Percentiles rank a stretch among this genome's conserved stretches.
phyloP scores from a whole-genome alignment of 2,113 vertebrate species.

The Otus sunia region DNA sequence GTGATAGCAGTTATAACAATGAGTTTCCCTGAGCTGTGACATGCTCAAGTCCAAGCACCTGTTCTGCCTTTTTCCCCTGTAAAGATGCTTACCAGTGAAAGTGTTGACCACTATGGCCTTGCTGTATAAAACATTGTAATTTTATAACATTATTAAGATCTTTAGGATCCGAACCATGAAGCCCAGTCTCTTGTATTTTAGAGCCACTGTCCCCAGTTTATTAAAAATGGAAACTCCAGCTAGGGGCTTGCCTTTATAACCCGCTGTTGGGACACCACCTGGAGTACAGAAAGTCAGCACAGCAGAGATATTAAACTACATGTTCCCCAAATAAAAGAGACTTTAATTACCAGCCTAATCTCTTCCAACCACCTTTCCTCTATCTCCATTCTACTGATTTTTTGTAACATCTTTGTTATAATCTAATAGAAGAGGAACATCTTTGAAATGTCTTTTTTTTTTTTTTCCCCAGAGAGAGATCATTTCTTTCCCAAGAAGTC shows the following conservation, averaged over 20 bases:
- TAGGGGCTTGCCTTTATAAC: background rate
- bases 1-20: background rate
- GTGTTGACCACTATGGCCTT: background rate
- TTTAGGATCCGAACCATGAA: background rate
- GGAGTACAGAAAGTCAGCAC: fast-evolving
- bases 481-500: background rate
- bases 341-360: background rate
- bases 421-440: background rate
- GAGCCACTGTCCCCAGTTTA: background rate
- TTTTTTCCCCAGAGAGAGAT: background rate
- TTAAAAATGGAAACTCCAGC: background rate
- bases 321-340: background rate
- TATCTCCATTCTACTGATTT: background rate
- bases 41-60: background rate
- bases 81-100: background rate
- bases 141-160: background rate
- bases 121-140: background rate
- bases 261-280: background rate
- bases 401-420: background rate
- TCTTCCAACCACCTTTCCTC: background rate
- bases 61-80: background rate
- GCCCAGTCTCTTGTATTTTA: background rate
- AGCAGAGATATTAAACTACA: background rate
- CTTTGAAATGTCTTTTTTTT: background rate
- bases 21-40: background rate